Evolutionary conservation across 1,140 invertebrate species (phyloP).

Genomic region (Meloidogyne floridensis): DNA sequence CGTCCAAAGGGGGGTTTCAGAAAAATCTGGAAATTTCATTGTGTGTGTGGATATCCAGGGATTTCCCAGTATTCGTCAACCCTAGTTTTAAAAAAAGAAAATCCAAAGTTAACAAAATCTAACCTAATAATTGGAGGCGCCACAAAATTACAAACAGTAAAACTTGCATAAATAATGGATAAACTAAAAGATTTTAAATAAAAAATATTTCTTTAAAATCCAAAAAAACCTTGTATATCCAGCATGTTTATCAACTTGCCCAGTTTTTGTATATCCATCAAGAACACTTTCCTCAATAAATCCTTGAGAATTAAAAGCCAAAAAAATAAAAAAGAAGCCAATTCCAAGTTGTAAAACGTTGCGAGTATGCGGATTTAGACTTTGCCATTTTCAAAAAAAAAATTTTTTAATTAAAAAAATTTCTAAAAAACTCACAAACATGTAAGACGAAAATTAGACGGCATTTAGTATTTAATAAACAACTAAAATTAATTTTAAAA

Average conservation of each 20-base stretch:
- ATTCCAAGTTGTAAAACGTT: constrained; percentile 56
- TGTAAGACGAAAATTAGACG: background rate
- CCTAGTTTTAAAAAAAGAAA: no score
- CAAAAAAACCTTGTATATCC: constrained; percentile 36
- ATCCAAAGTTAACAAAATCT: background rate
- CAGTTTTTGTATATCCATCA: constrained; percentile 5
- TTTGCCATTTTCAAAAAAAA: constrained; percentile 15
- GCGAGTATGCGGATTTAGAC: constrained; percentile 72
- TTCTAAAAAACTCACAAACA: background rate
- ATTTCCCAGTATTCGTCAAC: no score
- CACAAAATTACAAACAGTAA: constrained; percentile 55
- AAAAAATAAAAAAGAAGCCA: constrained; percentile 56
- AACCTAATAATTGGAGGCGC: constrained; percentile 48
- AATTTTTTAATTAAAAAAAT: background rate
- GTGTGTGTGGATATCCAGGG: no score
- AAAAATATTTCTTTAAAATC: background rate
- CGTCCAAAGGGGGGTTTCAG: no score
- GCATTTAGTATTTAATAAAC: background rate
- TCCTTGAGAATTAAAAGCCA: constrained; percentile 50
- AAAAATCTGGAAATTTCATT: no score
- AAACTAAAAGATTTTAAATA: constrained; percentile 31
- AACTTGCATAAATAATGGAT: constrained; percentile 47
- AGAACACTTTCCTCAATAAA: constrained; percentile 57
- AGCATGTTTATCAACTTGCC: constrained; percentile 43
- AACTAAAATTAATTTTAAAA: no score